phyloP scores from a whole-genome alignment of 37 sponge, comb jelly and placozoan species.

The Chondrosia reniformis region DNA sequence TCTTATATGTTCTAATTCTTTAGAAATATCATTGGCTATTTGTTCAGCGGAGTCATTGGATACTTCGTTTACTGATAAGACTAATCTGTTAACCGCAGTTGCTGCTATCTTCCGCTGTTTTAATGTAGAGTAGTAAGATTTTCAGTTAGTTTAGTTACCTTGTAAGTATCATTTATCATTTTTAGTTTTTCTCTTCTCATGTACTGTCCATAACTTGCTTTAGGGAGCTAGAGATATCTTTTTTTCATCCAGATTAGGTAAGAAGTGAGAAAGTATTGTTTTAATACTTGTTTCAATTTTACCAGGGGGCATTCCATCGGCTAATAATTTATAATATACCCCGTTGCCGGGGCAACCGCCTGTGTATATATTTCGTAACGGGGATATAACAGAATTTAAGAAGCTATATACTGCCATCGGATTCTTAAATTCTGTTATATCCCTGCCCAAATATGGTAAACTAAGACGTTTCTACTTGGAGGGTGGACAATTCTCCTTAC shows the following conservation, averaged over 20 bases:
- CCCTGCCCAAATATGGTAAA: too few relatives aligned
- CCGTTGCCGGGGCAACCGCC: too few relatives aligned
- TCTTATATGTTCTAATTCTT: constrained; percentile 11
- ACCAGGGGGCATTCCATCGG: neutral
- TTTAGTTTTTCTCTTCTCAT: constrained; percentile 28
- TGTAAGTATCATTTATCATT: constrained; percentile 28
- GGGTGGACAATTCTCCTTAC: too few relatives aligned
- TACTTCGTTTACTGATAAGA: constrained; percentile 20
- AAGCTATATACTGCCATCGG: too few relatives aligned
- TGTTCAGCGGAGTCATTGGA: constrained; percentile 26
- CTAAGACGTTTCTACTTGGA: too few relatives aligned
- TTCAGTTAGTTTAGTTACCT: constrained; percentile 12
- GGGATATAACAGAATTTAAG: too few relatives aligned
- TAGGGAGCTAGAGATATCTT: constrained; percentile 19
- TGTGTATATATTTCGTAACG: too few relatives aligned
- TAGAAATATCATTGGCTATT: constrained; percentile 20
- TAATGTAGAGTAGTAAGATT: constrained; percentile 18
- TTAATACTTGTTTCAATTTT: constrained; percentile 2
- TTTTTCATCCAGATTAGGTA: constrained; percentile 8
- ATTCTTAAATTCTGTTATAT: too few relatives aligned
- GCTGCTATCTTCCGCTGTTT: constrained; percentile 30
- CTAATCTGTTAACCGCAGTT: constrained; percentile 20
- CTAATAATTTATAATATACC: constrained; percentile 25
- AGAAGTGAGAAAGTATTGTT: neutral
- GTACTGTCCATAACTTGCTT: constrained; percentile 1